A percentile compares a stretch with the other conserved stretches of the same genome.
Conservation (phyloP, 1,140 invertebrate species). For the Gryon sp. region DNA sequence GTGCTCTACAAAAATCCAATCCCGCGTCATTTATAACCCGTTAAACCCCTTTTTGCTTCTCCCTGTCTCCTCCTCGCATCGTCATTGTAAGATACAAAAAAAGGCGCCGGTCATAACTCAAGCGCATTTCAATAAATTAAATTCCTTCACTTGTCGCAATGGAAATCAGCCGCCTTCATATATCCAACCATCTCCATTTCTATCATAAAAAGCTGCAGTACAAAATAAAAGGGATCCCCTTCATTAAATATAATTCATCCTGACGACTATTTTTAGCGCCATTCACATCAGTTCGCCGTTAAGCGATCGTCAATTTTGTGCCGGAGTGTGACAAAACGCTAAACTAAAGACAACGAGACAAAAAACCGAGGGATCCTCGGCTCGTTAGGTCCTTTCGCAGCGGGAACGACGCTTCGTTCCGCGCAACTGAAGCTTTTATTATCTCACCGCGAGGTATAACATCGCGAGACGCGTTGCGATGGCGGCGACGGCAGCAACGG, state of each 20-base stretch:
- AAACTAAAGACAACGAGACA: conserved; percentile 1
- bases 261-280: conserved; percentile 15
- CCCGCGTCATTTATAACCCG: conserved; percentile 25
- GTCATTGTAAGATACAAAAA: conserved; percentile 6
- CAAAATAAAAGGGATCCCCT: conserved; percentile 18
- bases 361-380: conserved; percentile 12
- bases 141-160: conserved; percentile 44
- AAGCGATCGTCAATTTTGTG: conserved; percentile 27
- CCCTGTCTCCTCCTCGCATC: too few species aligned
- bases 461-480: conserved; percentile 42
- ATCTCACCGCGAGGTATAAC: conserved; percentile 18
- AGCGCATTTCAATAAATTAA: conserved; percentile 42
- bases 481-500: too few species aligned
- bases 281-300: conserved; percentile 16
- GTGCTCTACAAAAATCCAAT: conserved; percentile 34
- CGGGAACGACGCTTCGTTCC: conserved; percentile 24
- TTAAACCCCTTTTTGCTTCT: conserved; percentile 2
- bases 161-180: conserved; percentile 15
- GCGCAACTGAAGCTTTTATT: conserved; percentile 45
- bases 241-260: conserved; percentile 41
- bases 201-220: conserved; percentile 9
- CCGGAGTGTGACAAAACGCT: background rate
- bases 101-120: conserved; percentile 26
- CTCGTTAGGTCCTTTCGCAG: conserved; percentile 29
- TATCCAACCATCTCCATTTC: background rate